Evolutionary conservation across 2,797 vertebrate species (phyloP).

Genomic region (Cephalopachus bancanus): DNA sequence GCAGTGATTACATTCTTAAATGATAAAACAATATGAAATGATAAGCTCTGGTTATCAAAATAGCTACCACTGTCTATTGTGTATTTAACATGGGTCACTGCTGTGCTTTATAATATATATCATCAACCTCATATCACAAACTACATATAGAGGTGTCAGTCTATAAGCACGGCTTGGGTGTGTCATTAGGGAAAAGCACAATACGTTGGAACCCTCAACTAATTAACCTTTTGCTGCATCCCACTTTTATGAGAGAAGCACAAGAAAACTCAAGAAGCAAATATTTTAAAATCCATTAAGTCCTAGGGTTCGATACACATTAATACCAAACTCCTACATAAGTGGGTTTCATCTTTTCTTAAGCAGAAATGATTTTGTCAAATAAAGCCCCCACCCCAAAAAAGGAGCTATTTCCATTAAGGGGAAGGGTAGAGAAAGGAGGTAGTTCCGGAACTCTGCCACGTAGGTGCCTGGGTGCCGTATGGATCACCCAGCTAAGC

Average conservation of each 20-base stretch:
- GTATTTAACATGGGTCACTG: conserved; percentile 17
- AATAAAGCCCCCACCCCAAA: not conserved
- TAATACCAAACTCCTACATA: conserved; percentile 47
- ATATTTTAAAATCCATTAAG: conserved; percentile 71
- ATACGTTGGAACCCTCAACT: conserved; percentile 79
- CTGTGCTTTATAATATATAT: conserved; percentile 46
- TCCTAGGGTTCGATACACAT: conserved; percentile 19
- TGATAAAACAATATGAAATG: conserved; percentile 65
- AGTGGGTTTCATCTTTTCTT: conserved; percentile 24
- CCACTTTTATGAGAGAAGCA: conserved; percentile 64
- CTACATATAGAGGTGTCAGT: conserved; percentile 21
- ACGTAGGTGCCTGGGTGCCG: not conserved
- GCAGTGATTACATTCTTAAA: conserved; percentile 35
- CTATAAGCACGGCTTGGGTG: conserved; percentile 59
- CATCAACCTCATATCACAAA: conserved; percentile 65
- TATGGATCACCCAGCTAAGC: not conserved
- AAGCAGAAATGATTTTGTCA: not conserved
- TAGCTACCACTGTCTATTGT: not conserved
- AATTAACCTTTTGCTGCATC: conserved; percentile 71
- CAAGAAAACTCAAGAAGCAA: conserved; percentile 34
- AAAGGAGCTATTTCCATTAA: not conserved
- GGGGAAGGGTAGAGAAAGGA: accelerated
- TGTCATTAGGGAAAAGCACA: conserved; percentile 57
- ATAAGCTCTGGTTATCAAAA: conserved; percentile 59
- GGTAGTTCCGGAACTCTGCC: not conserved